phyloP scores from a whole-genome alignment of 2,113 vertebrate genomes.

The Piaya cayana region DNA sequence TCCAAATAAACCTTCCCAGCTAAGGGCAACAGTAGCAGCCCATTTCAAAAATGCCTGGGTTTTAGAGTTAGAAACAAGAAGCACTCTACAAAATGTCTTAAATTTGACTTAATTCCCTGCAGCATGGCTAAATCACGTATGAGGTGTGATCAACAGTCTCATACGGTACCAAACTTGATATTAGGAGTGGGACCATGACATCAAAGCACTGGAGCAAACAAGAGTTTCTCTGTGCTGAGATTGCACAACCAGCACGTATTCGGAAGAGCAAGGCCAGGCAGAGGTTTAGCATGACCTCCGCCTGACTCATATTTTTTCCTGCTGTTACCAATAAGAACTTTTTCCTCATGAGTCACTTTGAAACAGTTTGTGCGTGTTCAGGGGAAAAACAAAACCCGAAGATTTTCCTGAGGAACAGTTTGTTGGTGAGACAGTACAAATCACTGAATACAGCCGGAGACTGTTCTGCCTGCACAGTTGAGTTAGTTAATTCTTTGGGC shows the following conservation, averaged over 20 bases:
- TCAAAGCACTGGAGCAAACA: not conserved
- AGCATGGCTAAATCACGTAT: not conserved
- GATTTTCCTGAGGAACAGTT: slow-evolving; percentile 42
- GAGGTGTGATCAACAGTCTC: not conserved
- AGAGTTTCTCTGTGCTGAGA: slow-evolving; percentile 7
- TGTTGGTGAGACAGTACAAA: not conserved
- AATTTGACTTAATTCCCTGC: not conserved
- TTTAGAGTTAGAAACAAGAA: not conserved
- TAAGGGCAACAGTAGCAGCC: not conserved
- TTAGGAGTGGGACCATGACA: not conserved
- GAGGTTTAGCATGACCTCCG: slow-evolving; percentile 39
- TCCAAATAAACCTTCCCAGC: not conserved
- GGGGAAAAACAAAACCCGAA: not conserved
- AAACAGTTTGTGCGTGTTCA: slow-evolving; percentile 1
- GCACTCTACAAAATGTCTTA: rapidly evolving
- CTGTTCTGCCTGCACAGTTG: not conserved
- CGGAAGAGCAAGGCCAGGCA: not conserved
- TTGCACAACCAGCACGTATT: not conserved
- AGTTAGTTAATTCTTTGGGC: not conserved
- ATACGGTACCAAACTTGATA: not conserved
- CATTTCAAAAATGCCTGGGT: rapidly evolving
- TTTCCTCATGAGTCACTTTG: slow-evolving; percentile 66
- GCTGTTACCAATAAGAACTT: slow-evolving; percentile 61
- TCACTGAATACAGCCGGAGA: not conserved
- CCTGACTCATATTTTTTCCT: slow-evolving; percentile 64